Evolutionary conservation across 2,113 vertebrate genomes (phyloP).

Genomic region (Ranitomeya imitator): DNA sequence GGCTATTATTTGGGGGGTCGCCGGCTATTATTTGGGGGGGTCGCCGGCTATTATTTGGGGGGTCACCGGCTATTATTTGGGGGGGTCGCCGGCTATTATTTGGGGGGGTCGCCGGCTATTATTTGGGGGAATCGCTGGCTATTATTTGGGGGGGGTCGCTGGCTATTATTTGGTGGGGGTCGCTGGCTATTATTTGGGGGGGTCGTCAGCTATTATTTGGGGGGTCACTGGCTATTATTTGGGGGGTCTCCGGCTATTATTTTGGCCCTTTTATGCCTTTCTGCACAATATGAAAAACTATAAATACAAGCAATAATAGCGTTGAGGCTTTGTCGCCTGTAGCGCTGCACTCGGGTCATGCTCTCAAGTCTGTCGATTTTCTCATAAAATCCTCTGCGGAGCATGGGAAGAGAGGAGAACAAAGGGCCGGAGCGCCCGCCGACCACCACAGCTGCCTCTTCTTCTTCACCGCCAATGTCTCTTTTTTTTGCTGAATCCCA

Average conservation of each 20-base stretch:
- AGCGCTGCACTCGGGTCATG: not conserved
- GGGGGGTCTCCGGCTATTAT: not conserved
- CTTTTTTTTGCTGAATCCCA: not conserved
- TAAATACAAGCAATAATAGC: not conserved
- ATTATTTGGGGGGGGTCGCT: too few species aligned
- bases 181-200: too few species aligned
- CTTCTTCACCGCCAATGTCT: slow-evolving; percentile 3
- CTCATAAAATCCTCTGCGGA: slow-evolving; percentile 27
- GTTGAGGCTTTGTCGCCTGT: not conserved
- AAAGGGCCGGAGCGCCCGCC: not conserved
- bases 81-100: too few species aligned
- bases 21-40: too few species aligned
- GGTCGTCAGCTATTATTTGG: too few species aligned
- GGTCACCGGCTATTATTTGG: too few species aligned
- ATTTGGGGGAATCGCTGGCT: too few species aligned
- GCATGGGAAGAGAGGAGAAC: slow-evolving; percentile 24
- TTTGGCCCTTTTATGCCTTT: not conserved
- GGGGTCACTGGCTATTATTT: too few species aligned
- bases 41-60: too few species aligned
- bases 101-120: too few species aligned
- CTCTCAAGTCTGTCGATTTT: not conserved
- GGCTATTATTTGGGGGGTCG: too few species aligned
- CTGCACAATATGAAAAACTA: not conserved
- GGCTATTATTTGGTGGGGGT: too few species aligned
- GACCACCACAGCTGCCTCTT: slow-evolving; percentile 23